Percentiles rank a stretch among this genome's conserved stretches.
Conservation (phyloP, 2,888 invertebrate species). For the Pyrgus malvae region DNA sequence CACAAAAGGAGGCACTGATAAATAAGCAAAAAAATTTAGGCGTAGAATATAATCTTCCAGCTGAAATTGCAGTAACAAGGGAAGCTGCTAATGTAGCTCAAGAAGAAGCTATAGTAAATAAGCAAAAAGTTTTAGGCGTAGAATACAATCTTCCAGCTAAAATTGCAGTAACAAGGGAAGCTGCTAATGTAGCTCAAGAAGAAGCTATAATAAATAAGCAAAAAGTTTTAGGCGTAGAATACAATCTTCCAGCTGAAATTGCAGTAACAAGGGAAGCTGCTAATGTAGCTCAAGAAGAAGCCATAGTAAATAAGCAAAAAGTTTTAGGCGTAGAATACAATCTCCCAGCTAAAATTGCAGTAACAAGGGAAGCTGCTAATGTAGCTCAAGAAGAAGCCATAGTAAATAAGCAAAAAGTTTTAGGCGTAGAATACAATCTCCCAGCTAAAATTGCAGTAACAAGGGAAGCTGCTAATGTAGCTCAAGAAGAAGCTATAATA, state of each 20-base stretch:
- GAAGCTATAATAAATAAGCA: slow-evolving; percentile 62
- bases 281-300: slow-evolving; percentile 67
- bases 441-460: slow-evolving; percentile 44
- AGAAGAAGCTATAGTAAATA: slow-evolving; percentile 64
- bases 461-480: slow-evolving; percentile 57
- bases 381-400: slow-evolving; percentile 66
- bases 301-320: slow-evolving; percentile 52
- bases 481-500: slow-evolving; percentile 64
- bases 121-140: slow-evolving; percentile 42
- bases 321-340: slow-evolving; percentile 53
- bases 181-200: slow-evolving; percentile 62
- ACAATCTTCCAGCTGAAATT: slow-evolving; percentile 51
- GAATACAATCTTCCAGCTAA: too few species aligned
- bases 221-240: slow-evolving; percentile 48
- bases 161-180: slow-evolving; percentile 44
- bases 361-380: slow-evolving; percentile 54
- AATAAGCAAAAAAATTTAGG: slow-evolving; percentile 84
- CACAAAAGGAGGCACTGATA: slow-evolving; percentile 81
- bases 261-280: slow-evolving; percentile 48
- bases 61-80: slow-evolving; percentile 40
- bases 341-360: slow-evolving; percentile 44
- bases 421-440: slow-evolving; percentile 54
- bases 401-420: slow-evolving; percentile 51
- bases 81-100: slow-evolving; percentile 62
- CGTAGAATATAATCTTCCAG: slow-evolving; percentile 81